These are phyloP conservation scores for Ametastegia equiseti DNA, from an alignment of 2,888 invertebrate species.

Conservation along the genomic window DNA sequence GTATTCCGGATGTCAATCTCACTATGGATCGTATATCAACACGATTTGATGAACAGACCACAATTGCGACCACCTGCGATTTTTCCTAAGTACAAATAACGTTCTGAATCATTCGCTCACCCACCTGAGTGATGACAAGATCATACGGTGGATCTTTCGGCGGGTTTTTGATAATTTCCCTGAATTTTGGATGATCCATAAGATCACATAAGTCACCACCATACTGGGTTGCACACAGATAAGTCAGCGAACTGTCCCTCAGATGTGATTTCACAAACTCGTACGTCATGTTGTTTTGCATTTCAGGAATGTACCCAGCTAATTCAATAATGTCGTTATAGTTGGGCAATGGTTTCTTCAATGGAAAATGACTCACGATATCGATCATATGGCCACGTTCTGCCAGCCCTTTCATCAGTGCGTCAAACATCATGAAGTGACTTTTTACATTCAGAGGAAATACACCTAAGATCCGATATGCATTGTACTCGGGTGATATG, in stretches of 20 bases:
- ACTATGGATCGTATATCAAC: background rate
- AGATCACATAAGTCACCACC: constrained; percentile 55
- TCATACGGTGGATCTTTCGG: constrained; percentile 38
- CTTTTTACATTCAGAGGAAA: constrained; percentile 76
- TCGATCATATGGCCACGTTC: constrained; percentile 74
- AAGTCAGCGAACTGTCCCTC: background rate
- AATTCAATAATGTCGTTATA: constrained; percentile 9
- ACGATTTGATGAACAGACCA: background rate
- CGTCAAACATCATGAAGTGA: constrained; percentile 75
- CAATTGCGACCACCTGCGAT: background rate
- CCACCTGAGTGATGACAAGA: constrained; percentile 45
- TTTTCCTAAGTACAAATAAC: background rate
- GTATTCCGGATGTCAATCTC: background rate
- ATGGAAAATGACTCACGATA: constrained; percentile 58
- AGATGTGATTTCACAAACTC: background rate
- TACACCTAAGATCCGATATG: constrained; percentile 73
- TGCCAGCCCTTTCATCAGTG: constrained; percentile 73
- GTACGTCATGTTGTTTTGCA: constrained; percentile 4
- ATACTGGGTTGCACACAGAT: background rate
- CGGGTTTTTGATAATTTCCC: constrained; percentile 55
- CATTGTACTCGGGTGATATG: constrained; percentile 57
- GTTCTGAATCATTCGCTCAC: background rate
- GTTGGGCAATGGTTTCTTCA: background rate
- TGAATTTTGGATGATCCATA: constrained; percentile 54
- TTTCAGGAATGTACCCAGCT: background rate